phyloP scores from a whole-genome alignment of 2,113 vertebrate genomes.

The Ophthalmolycus amberensis region DNA sequence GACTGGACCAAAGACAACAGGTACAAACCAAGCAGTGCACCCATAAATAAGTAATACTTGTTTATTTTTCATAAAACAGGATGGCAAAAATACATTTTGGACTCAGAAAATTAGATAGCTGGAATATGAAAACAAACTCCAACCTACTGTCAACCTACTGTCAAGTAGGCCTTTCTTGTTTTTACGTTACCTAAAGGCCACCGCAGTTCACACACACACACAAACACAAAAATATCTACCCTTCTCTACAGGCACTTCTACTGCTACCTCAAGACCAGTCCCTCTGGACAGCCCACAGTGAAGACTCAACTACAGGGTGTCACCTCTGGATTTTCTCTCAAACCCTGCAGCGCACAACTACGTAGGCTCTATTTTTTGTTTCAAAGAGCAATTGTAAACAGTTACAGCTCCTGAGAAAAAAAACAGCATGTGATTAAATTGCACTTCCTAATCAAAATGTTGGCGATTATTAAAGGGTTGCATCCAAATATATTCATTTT shows the following conservation, averaged over 20 bases:
- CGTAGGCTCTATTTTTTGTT: not conserved
- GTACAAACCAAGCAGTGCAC: conserved; percentile 26
- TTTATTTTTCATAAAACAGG: not conserved
- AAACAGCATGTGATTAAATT: not conserved
- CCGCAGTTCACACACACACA: no score
- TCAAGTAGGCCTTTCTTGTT: no score
- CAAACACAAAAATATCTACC: not conserved
- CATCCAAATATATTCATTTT: no score
- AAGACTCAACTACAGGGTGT: conserved; percentile 26
- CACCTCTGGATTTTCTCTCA: conserved; percentile 77
- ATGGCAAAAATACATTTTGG: not conserved
- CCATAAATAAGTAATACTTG: not conserved
- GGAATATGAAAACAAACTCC: not conserved
- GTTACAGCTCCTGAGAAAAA: not conserved
- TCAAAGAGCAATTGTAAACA: not conserved
- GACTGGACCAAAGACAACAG: conserved; percentile 67
- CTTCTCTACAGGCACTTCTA: conserved; percentile 54
- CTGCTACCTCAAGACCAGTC: conserved; percentile 73
- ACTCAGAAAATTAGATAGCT: not conserved
- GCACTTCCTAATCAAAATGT: no score
- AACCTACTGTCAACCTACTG: not conserved
- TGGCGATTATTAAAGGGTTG: no score
- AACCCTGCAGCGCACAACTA: conserved; percentile 17
- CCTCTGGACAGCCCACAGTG: conserved; percentile 21
- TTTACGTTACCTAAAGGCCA: no score